Base-by-base conservation (phyloP, 2,113 vertebrate genomes). In the Ceyx melanurus region DNA sequence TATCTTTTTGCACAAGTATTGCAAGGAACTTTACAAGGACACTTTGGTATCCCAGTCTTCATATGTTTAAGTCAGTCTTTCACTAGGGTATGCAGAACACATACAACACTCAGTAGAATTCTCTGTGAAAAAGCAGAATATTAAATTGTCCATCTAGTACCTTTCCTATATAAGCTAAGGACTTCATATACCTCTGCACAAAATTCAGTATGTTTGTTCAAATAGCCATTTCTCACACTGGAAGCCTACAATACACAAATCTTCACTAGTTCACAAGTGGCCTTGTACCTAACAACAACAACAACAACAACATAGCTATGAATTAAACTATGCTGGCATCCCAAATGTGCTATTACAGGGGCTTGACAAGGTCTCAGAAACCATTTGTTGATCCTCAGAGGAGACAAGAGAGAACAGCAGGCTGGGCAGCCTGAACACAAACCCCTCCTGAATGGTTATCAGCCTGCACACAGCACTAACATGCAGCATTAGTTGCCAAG, bases 331-430 rank as follows among this genome's bases (percentile, higher is more conserved):
- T 3, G 70, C 83, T 82, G 86, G 93, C 94, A 95, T 92, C 93
- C 83, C 61, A 75, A 74, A 86, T 1, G 29, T 61, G 66, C 93
- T 75, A 78, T 93, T 93, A 93, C 40, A 26, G 48, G 40, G 61
- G 26, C 81, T 86, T 88, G 91, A 90, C 91, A 88, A 78, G 81
- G 89, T 94, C 94, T 93, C 81, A 53, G 53, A 88, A 95, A 82
- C 65, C 84, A 84, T 90, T 93, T 90, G 93, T 75, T 56, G 83
- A 89, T 77, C 70, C 65, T 86, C 8, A 0, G 57, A 90, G 57
- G 26, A 84, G 80, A 94, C 56, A 86, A 88, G 65, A 67, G 73
- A 75, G 73, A 94, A 88, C 89, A 94, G 89, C 91, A 92, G 80
- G 95, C 79, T 53, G 45, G 68, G 51, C 68, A 74, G 86, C 31